phyloP scores from a whole-genome alignment of 2,888 invertebrate genomes.

The Prosopocoilus inquinatus region DNA sequence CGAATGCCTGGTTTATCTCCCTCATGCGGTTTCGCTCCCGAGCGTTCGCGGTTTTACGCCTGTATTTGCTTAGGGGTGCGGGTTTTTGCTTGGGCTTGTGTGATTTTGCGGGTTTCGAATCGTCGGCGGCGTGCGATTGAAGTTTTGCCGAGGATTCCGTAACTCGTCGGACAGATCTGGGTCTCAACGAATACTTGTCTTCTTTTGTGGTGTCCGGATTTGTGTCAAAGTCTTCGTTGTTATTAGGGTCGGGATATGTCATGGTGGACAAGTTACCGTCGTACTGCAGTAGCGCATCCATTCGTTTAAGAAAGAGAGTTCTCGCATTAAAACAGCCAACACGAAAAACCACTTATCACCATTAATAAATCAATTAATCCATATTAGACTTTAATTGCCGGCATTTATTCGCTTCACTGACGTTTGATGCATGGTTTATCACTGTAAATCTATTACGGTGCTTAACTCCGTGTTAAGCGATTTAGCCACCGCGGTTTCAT shows the following conservation, averaged over 20 bases:
- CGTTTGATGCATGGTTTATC: background rate
- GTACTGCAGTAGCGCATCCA: conserved; percentile 25
- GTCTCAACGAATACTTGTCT: conserved; percentile 68
- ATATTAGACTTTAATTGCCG: conserved; percentile 11
- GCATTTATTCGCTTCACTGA: conserved; percentile 8
- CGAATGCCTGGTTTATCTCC: conserved; percentile 88
- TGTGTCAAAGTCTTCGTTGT: conserved; percentile 42
- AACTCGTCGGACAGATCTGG: conserved; percentile 61
- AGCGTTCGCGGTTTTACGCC: conserved; percentile 87
- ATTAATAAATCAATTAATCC: conserved; percentile 3
- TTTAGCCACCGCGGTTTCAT: conserved; percentile 11
- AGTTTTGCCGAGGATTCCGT: conserved; percentile 47
- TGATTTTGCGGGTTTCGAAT: conserved; percentile 28
- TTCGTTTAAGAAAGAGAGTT: conserved; percentile 1
- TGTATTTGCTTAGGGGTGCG: conserved; percentile 81
- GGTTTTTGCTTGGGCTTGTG: conserved; percentile 61
- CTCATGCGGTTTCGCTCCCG: conserved; percentile 84
- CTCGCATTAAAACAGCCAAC: background rate
- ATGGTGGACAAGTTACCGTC: conserved; percentile 24
- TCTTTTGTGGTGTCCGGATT: conserved; percentile 34
- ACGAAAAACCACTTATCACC: conserved; percentile 10
- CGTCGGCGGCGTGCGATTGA: conserved; percentile 10
- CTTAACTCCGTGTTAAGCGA: no score
- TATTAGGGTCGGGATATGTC: conserved; percentile 46
- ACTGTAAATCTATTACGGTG: no score